Evolutionary conservation across 2,113 vertebrate species (phyloP).

Genomic region (Sturnira hondurensis): DNA sequence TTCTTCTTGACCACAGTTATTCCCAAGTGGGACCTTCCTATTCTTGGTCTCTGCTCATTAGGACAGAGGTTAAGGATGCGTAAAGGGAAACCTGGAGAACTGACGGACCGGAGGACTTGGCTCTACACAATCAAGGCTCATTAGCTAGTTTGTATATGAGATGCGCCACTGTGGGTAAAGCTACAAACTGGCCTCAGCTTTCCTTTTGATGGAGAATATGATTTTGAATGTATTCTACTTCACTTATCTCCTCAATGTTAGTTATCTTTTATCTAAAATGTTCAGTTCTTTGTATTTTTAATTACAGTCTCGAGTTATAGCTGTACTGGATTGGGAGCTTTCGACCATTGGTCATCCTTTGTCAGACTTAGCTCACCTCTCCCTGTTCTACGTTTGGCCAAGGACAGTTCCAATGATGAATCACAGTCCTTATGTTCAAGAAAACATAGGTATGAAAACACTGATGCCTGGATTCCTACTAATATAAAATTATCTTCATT

Average conservation of each 20-base stretch:
- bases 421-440: background rate
- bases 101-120: background rate
- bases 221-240: background rate
- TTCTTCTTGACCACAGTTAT: background rate
- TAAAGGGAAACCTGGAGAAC: background rate
- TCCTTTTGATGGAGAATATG: background rate
- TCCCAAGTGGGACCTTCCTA: background rate
- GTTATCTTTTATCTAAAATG: background rate
- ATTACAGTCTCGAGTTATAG: slow-evolving; percentile 87
- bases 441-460: slow-evolving; percentile 71
- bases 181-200: background rate
- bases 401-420: slow-evolving; percentile 3
- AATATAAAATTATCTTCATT: background rate
- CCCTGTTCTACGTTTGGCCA: slow-evolving; percentile 85
- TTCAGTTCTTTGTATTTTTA: slow-evolving; percentile 34
- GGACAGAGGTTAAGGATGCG: background rate
- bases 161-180: background rate
- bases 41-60: background rate
- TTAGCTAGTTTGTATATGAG: background rate
- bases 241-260: background rate
- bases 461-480: slow-evolving; percentile 10
- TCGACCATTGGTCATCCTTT: slow-evolving; percentile 93
- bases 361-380: slow-evolving; percentile 88
- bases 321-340: slow-evolving; percentile 95
- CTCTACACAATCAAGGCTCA: background rate